Percentiles rank a stretch among this genome's conserved stretches.
Evolutionary conservation across 2,797 vertebrate genomes (phyloP).

Genomic region (Xiphorhynchus erythropygius): DNA sequence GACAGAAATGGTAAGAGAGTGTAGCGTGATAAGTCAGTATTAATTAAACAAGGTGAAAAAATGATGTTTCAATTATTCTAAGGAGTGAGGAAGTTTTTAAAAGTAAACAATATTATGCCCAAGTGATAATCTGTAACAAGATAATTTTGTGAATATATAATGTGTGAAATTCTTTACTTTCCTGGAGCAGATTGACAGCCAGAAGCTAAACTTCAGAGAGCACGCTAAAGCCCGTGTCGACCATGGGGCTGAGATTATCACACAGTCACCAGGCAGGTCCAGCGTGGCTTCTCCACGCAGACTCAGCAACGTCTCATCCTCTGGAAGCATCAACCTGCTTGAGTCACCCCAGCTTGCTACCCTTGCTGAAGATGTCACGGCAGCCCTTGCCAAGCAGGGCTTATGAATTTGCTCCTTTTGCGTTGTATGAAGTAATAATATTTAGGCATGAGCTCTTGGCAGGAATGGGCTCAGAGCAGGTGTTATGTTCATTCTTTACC

Average conservation of each 20-base stretch:
- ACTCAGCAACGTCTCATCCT: constrained; percentile 94
- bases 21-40: background rate
- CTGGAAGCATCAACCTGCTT: constrained; percentile 94
- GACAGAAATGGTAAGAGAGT: background rate
- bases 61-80: background rate
- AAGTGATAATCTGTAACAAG: accelerated
- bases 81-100: background rate
- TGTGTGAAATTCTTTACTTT: constrained; percentile 1
- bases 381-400: constrained; percentile 97
- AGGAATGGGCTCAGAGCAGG: constrained; percentile 82
- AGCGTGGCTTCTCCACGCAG: constrained; percentile 89
- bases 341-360: constrained; percentile 96
- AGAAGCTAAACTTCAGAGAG: constrained; percentile 91
- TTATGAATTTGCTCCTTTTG: constrained; percentile 86
- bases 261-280: constrained; percentile 86
- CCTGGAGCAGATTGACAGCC: constrained; percentile 91
- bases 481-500: constrained; percentile 77
- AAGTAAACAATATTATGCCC: background rate
- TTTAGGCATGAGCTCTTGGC: constrained; percentile 84
- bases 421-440: constrained; percentile 73
- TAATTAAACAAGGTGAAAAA: background rate
- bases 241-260: constrained; percentile 91
- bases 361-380: constrained; percentile 95
- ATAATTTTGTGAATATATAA: background rate
- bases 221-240: constrained; percentile 91